A percentile compares a stretch with the other conserved stretches of the same genome.
phyloP scores from a whole-genome alignment of 2,888 invertebrate genomes.

The Hemistola chrysoprasaria region DNA sequence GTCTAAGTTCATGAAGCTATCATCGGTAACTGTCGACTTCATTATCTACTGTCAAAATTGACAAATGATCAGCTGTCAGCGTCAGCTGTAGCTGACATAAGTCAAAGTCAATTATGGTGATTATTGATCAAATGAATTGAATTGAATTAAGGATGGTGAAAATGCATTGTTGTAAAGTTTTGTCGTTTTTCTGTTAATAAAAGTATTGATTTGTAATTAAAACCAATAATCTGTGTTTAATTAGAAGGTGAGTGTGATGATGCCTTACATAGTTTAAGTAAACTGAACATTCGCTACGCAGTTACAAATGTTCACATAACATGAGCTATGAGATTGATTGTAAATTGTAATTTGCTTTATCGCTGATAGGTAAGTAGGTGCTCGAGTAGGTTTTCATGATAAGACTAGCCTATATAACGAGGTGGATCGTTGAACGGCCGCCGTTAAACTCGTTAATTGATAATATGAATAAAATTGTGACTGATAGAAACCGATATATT shows the following conservation, averaged over 20 bases:
- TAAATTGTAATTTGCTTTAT: conserved; percentile 60
- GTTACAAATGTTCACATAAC: conserved; percentile 16
- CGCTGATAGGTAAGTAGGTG: conserved; percentile 54
- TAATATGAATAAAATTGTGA: conserved; percentile 53
- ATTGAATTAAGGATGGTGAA: too few species aligned
- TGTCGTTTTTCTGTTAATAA: too few species aligned
- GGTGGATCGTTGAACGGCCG: conserved; percentile 59
- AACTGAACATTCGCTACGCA: conserved; percentile 4
- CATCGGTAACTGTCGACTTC: too few species aligned
- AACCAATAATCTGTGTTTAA: too few species aligned
- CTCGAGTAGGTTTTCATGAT: conserved; percentile 61
- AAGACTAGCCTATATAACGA: conserved; percentile 73
- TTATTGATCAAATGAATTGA: too few species aligned
- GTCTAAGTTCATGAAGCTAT: too few species aligned
- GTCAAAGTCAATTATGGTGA: too few species aligned
- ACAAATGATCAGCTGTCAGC: too few species aligned
- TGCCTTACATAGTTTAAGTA: not conserved
- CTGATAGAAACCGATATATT: conserved; percentile 34
- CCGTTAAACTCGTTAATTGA: conserved; percentile 55
- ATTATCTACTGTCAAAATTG: conserved; percentile 25
- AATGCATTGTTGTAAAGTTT: too few species aligned
- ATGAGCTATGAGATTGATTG: conserved; percentile 22
- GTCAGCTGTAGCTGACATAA: too few species aligned
- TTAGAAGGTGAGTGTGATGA: conserved; percentile 4
- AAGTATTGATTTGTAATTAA: not conserved